These are phyloP conservation scores for Phrynosoma blainvillii DNA, from an alignment of 2,113 vertebrate genomes.

Conservation along the genomic window DNA sequence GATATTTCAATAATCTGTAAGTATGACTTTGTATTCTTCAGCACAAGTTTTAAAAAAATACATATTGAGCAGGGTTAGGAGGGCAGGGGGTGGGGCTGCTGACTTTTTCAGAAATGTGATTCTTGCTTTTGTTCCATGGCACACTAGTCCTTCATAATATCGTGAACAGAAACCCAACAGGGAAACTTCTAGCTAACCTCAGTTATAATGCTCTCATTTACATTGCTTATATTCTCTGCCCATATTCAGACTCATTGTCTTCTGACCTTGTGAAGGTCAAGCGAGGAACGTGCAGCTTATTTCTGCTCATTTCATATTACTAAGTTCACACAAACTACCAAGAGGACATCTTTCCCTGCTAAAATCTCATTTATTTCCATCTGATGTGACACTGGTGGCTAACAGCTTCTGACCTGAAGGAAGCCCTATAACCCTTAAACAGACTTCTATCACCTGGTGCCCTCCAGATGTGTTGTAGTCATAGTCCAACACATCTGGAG, in stretches of 20 bases:
- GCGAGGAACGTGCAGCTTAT: not conserved
- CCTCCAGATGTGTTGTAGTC: not conserved
- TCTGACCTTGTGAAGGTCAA: not conserved
- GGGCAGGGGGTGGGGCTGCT: not conserved
- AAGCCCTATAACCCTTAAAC: not conserved
- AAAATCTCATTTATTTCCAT: not conserved
- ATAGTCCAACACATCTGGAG: not conserved
- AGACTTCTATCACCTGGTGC: not conserved
- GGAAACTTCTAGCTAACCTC: not conserved
- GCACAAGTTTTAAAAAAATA: not conserved
- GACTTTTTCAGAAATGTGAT: not conserved
- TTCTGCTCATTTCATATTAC: not conserved
- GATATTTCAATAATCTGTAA: not conserved
- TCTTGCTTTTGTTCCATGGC: not conserved
- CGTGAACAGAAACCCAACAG: not conserved
- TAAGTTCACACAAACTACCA: not conserved
- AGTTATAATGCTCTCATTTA: not conserved
- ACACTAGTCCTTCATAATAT: not conserved
- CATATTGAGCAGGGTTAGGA: not conserved
- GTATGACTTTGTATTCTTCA: slow-evolving; percentile 19
- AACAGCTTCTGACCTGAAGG: not conserved
- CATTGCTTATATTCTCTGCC: not conserved
- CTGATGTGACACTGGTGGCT: not conserved
- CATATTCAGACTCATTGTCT: not conserved
- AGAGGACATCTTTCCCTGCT: not conserved